Conservation (phyloP, 2,113 vertebrate genomes). For the Phrynocephalus versicolor region DNA sequence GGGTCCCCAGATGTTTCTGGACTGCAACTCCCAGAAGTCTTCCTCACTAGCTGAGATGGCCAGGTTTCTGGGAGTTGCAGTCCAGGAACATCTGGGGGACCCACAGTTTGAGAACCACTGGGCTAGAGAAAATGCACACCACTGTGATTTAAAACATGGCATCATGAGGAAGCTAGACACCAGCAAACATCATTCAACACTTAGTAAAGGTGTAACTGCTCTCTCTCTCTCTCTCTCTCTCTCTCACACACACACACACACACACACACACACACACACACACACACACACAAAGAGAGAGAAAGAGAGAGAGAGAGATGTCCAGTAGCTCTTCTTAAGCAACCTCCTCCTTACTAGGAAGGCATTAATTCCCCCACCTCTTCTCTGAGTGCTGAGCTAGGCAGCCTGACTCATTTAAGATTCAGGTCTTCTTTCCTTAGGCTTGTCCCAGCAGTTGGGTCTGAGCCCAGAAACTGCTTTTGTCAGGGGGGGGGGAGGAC, state of each 20-base stretch:
- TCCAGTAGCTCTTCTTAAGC: background rate
- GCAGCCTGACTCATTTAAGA: constrained; percentile 11
- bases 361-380: constrained; percentile 2
- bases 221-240: background rate
- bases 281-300: background rate
- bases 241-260: background rate
- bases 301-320: too few relatives aligned
- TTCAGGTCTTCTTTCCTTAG: background rate
- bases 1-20: too few relatives aligned
- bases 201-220: background rate
- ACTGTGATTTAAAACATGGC: background rate
- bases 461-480: constrained; percentile 1
- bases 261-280: background rate
- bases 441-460: background rate
- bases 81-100: too few relatives aligned
- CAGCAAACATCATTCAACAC: background rate
- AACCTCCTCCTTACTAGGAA: background rate
- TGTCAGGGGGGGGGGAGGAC: background rate
- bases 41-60: too few relatives aligned
- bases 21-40: too few relatives aligned
- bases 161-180: background rate
- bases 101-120: too few relatives aligned
- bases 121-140: background rate
- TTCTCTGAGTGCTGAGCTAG: constrained; percentile 14
- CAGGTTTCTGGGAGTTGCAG: too few relatives aligned